A percentile compares a stretch with the other conserved stretches of the same genome.
These are phyloP conservation scores for Drosophila testacea DNA, from an alignment of 2,888 invertebrate genomes.

Conservation along the genomic window DNA sequence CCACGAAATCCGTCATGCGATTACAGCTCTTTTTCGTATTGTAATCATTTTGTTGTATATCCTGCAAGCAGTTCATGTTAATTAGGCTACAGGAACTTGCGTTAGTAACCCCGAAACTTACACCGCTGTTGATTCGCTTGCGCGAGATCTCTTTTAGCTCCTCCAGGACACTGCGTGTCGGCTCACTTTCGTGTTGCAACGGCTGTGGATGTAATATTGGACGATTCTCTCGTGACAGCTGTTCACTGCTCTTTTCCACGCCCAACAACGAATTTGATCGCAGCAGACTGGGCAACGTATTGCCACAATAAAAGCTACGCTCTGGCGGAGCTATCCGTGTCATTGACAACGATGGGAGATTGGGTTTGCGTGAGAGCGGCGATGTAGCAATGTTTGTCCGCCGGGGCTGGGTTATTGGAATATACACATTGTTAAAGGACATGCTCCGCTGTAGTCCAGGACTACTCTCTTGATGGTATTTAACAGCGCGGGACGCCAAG, in stretches of 20 bases:
- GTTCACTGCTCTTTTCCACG: slow-evolving; percentile 77
- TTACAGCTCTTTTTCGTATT: slow-evolving; percentile 82
- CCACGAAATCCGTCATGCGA: slow-evolving; percentile 62
- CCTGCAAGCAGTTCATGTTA: slow-evolving; percentile 66
- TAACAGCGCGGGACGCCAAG: slow-evolving; percentile 85
- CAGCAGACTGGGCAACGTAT: slow-evolving; percentile 81
- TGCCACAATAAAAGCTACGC: slow-evolving; percentile 80
- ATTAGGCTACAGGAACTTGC: slow-evolving; percentile 4
- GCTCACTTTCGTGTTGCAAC: slow-evolving; percentile 83
- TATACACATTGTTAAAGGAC: slow-evolving; percentile 83
- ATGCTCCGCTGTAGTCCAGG: slow-evolving; percentile 81
- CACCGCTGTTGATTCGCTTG: slow-evolving; percentile 86
- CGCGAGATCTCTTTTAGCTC: slow-evolving; percentile 87
- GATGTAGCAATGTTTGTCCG: slow-evolving; percentile 37
- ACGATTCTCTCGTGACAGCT: slow-evolving; percentile 82
- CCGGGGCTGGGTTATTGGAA: slow-evolving; percentile 82
- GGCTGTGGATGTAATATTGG: slow-evolving; percentile 83
- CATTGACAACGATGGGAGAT: slow-evolving; percentile 73
- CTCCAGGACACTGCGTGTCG: slow-evolving; percentile 86
- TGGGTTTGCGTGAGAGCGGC: slow-evolving; percentile 79
- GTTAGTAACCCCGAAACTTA: slow-evolving; percentile 55
- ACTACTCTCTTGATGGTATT: slow-evolving; percentile 85
- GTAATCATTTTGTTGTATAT: slow-evolving; percentile 66
- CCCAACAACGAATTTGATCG: slow-evolving; percentile 82
- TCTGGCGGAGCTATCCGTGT: slow-evolving; percentile 84